phyloP scores from a whole-genome alignment of 2,113 vertebrate species.

The Saimiri boliviensis region DNA sequence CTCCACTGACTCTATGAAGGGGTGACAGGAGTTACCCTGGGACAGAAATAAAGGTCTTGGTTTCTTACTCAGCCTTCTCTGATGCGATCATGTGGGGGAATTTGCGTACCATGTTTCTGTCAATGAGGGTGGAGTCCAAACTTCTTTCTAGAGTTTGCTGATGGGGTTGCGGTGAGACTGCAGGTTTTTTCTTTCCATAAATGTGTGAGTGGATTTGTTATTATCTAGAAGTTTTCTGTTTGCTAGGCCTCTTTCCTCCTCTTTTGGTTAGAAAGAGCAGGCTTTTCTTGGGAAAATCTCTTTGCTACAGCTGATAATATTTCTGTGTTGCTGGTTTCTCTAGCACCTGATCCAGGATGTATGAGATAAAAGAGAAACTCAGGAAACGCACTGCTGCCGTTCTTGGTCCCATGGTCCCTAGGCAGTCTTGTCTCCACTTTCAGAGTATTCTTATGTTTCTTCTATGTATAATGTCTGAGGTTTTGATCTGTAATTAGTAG shows the following conservation, averaged over 20 bases:
- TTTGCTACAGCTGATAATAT: neutral
- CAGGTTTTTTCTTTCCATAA: neutral
- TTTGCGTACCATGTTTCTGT: neutral
- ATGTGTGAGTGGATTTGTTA: neutral
- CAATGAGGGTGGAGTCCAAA: neutral
- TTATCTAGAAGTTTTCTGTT: neutral
- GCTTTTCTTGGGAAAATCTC: neutral
- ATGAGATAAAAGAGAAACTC: neutral
- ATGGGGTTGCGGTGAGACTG: neutral
- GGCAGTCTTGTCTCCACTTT: neutral
- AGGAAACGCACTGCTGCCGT: neutral
- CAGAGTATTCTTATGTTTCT: neutral
- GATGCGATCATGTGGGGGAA: neutral
- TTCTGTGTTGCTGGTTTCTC: neutral
- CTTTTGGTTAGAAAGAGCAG: neutral
- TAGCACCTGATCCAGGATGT: neutral
- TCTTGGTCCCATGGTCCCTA: neutral
- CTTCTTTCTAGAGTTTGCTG: neutral
- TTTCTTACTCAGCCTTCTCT: neutral
- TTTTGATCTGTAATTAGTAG: neutral
- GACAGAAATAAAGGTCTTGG: too few species aligned
- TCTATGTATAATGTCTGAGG: neutral
- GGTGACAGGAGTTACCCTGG: neutral
- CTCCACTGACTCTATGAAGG: neutral
- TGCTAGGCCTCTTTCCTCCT: neutral